Evolutionary conservation across 2,113 vertebrate species (phyloP).

Genomic region (Bos taurus): ARS-UCD2.0 NC_037337.1:72165501-72166000

Average conservation of each 20-base stretch:
- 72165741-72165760: neutral
- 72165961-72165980: neutral
- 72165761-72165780: neutral
- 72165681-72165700: neutral
- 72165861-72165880: neutral
- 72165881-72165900: neutral
- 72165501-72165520: neutral
- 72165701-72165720: neutral
- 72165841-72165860: neutral
- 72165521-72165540: neutral
- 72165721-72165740: neutral
- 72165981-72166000: neutral
- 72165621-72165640: neutral
- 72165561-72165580: neutral
- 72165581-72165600: neutral
- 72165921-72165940: neutral
- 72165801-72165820: neutral
- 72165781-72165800: neutral
- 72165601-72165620: neutral
- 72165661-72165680: neutral
- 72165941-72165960: neutral
- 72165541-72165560: neutral
- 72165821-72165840: neutral
- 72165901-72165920: neutral
- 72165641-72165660: neutral